phyloP scores from a whole-genome alignment of 1,140 invertebrate species.

The Littorina saxatilis region DNA sequence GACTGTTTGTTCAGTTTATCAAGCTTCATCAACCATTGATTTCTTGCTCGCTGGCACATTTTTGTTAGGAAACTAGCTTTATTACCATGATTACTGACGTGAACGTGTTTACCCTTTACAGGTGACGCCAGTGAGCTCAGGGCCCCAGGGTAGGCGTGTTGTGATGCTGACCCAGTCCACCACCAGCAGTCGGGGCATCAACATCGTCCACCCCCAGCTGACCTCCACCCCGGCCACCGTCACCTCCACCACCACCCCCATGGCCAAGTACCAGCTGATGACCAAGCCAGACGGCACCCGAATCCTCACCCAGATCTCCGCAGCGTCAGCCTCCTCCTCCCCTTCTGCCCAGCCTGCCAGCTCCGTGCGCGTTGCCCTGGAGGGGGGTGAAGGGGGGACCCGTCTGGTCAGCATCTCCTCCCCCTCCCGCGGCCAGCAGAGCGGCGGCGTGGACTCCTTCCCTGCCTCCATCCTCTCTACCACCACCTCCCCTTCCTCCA shows the following conservation, averaged over 20 bases:
- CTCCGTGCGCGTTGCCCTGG: slow-evolving; percentile 26
- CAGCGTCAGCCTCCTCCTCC: neutral
- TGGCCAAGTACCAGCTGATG: slow-evolving; percentile 21
- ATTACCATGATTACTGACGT: too few relatives aligned
- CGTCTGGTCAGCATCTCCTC: slow-evolving; percentile 29
- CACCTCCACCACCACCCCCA: neutral
- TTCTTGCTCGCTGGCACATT: too few relatives aligned
- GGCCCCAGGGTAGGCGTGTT: slow-evolving; percentile 8
- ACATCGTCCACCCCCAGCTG: neutral
- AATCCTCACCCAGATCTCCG: slow-evolving; percentile 22
- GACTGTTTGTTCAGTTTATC: too few relatives aligned
- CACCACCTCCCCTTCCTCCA: slow-evolving; percentile 7
- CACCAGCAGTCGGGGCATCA: slow-evolving; percentile 1
- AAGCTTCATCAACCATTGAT: too few relatives aligned
- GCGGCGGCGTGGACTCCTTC: neutral
- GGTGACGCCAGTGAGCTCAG: neutral
- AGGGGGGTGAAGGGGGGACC: slow-evolving; percentile 29
- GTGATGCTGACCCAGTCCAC: slow-evolving; percentile 28
- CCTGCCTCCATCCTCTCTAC: neutral
- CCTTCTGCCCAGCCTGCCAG: neutral
- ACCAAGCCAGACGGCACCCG: slow-evolving; percentile 25
- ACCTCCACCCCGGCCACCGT: neutral
- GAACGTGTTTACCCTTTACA: too few relatives aligned
- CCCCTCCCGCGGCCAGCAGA: neutral
- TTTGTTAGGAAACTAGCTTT: too few relatives aligned